Evolutionary conservation across 2,888 invertebrate species (phyloP).

Genomic region (Dastarcus helophoroides): DNA sequence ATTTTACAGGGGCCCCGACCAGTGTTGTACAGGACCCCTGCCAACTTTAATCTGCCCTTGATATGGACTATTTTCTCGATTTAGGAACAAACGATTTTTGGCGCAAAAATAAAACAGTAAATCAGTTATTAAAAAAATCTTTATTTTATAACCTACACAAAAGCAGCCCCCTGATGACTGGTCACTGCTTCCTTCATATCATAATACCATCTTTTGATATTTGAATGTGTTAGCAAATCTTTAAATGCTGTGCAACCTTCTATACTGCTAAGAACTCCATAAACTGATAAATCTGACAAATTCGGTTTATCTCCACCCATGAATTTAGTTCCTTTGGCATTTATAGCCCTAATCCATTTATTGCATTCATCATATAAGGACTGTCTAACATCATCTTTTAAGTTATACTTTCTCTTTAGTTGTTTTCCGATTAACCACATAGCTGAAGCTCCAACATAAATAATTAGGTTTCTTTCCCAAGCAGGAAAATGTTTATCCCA

Average conservation of each 20-base stretch:
- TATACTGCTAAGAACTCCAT: constrained; percentile 82
- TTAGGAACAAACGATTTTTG: no score
- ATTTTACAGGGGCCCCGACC: no score
- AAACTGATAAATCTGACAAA: constrained; percentile 85
- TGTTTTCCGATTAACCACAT: constrained; percentile 90
- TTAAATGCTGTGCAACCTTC: constrained; percentile 86
- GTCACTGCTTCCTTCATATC: constrained; percentile 55
- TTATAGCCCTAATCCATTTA: constrained; percentile 63
- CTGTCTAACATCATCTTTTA: constrained; percentile 78
- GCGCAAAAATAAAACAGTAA: no score
- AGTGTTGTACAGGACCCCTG: no score
- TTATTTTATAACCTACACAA: no score
- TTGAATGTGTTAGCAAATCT: constrained; percentile 63
- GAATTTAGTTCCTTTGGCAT: constrained; percentile 58
- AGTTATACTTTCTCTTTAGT: constrained; percentile 73
- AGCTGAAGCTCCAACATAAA: constrained; percentile 84
- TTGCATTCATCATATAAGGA: constrained; percentile 85
- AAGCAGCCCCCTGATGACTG: constrained; percentile 44
- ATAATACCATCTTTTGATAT: constrained; percentile 68
- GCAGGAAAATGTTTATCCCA: constrained; percentile 83
- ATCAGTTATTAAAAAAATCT: no score
- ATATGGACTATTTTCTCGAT: no score
- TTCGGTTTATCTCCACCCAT: constrained; percentile 83
- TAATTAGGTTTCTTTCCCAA: constrained; percentile 77
- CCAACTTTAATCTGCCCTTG: no score